Evolutionary conservation across 2,888 invertebrate genomes (phyloP), one percentile per base, ranked within the genome.

Genomic region (Amorpha juglandis): DNA sequence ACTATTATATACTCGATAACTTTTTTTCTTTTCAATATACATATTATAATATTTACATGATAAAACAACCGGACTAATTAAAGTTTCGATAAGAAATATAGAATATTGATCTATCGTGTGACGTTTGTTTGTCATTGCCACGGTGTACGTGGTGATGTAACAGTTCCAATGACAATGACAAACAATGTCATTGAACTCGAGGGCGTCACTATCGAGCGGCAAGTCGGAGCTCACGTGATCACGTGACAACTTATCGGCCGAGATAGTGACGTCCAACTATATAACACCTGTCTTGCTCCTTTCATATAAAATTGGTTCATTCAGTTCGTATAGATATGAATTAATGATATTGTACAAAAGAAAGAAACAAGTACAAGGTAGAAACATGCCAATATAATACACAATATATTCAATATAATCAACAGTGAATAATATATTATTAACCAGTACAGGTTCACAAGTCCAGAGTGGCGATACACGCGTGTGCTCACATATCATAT

Each of bases 1-100:
- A 90, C 90, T 90, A 90, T 88, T 83, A 83, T 85, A 85, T 87
- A 89, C 82, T 85, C 80, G 78, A 80, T 78, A 80, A 83, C 58
- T 58, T 58, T 87, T n/a, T 86, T 27, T 80, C 74, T 82, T 81
- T 82, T 82, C 82, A 86, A 81, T 86, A 84, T 82, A 82, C 76
- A 84, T 84, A 80, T 80, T 83, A 86, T 81, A 83, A 77, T 90
- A 87, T 89, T 88, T 90, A 89, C 87, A 90, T 75, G 77, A 80
- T 78, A 78, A 83, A 89, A 83, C 77, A 87, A 86, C 78, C 80
- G 78, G 83, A 79, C 79, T 76, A 71, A 63, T 65, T 71, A 70
- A 72, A 76, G 75, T 76, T 75, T 74, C 71, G 64, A 64, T 63
- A 67, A 67, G 76, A 74, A 71, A 75, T 72, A 72, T 74, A 72